Conservation (phyloP, 1,140 invertebrate species). For the Aphis craccivora region DNA sequence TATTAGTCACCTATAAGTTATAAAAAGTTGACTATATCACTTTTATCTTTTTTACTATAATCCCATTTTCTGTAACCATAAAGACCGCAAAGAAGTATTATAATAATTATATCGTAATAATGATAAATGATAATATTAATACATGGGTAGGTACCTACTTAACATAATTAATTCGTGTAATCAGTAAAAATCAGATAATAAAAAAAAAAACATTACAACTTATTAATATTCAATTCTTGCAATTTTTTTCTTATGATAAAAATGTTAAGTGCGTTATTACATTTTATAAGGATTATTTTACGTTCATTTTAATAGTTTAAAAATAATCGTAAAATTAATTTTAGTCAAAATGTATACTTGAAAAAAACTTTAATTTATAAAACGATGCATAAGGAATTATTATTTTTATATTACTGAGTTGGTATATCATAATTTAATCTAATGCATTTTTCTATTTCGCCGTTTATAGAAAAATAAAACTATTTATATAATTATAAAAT, state of each 20-base stretch:
- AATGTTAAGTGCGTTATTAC: not conserved
- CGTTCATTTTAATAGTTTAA: not conserved
- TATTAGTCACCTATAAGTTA: not conserved
- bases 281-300: not conserved
- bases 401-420: not conserved
- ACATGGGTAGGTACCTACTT: not conserved
- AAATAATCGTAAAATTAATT: not conserved
- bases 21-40: not conserved
- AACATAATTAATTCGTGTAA: not conserved
- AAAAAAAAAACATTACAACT: not conserved
- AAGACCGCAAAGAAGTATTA: not conserved
- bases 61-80: not conserved
- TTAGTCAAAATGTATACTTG: not conserved
- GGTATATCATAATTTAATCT: not conserved
- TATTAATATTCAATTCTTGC: not conserved
- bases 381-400: not conserved
- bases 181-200: not conserved
- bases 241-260: not conserved
- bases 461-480: not conserved
- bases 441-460: not conserved
- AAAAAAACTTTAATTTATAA: not conserved
- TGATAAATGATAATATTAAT: not conserved
- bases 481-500: conserved; percentile 2
- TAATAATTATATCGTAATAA: no score
- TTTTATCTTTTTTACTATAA: not conserved